Conservation (phyloP, 2,888 invertebrate genomes). For the Latrodectus hesperus region DNA sequence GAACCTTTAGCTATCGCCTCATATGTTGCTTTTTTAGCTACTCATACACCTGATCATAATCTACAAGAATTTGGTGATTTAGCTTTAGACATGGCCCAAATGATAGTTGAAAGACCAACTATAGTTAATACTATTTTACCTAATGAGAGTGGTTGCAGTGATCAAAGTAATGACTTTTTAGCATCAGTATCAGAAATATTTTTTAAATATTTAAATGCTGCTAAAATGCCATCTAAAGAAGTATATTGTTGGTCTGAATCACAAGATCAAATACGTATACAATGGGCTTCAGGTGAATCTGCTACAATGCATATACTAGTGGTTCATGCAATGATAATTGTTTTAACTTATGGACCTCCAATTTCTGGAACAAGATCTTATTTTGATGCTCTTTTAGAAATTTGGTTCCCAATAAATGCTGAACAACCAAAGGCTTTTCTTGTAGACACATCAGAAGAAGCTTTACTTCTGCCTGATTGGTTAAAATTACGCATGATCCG, state of each 20-base stretch:
- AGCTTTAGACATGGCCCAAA: slow-evolving; percentile 86
- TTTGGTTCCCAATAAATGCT: slow-evolving; percentile 87
- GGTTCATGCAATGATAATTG: slow-evolving; percentile 88
- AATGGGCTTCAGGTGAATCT: slow-evolving; percentile 85
- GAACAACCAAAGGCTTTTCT: slow-evolving; percentile 86
- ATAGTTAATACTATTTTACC: slow-evolving; percentile 88
- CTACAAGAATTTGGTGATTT: slow-evolving; percentile 82
- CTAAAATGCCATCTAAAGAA: slow-evolving; percentile 80
- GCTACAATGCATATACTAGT: slow-evolving; percentile 85
- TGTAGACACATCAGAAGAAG: slow-evolving; percentile 87
- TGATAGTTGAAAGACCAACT: slow-evolving; percentile 92
- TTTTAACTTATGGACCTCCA: slow-evolving; percentile 80
- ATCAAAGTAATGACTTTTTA: slow-evolving; percentile 71
- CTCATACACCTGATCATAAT: slow-evolving; percentile 81
- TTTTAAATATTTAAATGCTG: slow-evolving; percentile 75
- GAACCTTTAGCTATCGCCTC: slow-evolving; percentile 86
- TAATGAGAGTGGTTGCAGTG: slow-evolving; percentile 72
- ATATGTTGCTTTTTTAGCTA: slow-evolving; percentile 89
- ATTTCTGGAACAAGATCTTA: slow-evolving; percentile 71
- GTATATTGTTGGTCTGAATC: slow-evolving; percentile 79
- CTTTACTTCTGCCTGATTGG: slow-evolving; percentile 92
- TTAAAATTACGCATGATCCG: slow-evolving; percentile 88
- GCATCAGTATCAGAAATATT: slow-evolving; percentile 74
- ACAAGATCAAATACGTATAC: slow-evolving; percentile 85
- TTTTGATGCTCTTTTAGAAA: slow-evolving; percentile 82